phyloP scores from a whole-genome alignment of 2,113 vertebrate species.

The Nothobranchius furzeri region DNA sequence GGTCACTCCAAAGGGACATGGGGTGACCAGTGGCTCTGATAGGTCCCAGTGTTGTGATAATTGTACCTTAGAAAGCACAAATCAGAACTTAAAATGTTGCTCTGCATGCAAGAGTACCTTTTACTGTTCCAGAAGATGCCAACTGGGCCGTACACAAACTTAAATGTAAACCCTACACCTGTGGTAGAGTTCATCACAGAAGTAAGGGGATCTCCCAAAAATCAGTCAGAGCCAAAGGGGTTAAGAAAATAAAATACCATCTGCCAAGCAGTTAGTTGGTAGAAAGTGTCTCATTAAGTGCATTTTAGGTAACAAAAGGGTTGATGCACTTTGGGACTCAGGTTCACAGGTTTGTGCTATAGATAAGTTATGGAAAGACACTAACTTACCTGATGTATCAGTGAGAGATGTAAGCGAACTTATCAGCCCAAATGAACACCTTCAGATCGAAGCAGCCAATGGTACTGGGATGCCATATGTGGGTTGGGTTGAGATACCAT shows the following conservation, averaged over 20 bases:
- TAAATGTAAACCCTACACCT: neutral
- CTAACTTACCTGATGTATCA: neutral
- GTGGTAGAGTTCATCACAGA: neutral
- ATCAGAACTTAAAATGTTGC: neutral
- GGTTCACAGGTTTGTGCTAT: conserved; percentile 2
- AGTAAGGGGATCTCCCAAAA: neutral
- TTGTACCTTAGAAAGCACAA: neutral
- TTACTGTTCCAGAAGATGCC: neutral
- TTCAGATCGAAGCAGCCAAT: neutral
- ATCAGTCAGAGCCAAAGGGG: neutral
- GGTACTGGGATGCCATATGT: neutral
- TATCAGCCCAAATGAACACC: neutral
- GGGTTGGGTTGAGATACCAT: no score
- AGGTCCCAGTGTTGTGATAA: neutral
- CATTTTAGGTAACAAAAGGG: neutral
- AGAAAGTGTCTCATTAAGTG: neutral
- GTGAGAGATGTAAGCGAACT: neutral
- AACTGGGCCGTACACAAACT: neutral
- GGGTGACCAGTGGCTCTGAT: neutral
- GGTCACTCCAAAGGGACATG: neutral
- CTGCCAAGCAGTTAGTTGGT: neutral
- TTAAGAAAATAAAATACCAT: neutral
- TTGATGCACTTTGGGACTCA: conserved; percentile 8
- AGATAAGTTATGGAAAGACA: conserved; percentile 6
- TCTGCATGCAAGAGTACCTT: neutral